Base-by-base conservation (phyloP, 2,797 vertebrate genomes). In the Distichodus sexfasciatus region DNA sequence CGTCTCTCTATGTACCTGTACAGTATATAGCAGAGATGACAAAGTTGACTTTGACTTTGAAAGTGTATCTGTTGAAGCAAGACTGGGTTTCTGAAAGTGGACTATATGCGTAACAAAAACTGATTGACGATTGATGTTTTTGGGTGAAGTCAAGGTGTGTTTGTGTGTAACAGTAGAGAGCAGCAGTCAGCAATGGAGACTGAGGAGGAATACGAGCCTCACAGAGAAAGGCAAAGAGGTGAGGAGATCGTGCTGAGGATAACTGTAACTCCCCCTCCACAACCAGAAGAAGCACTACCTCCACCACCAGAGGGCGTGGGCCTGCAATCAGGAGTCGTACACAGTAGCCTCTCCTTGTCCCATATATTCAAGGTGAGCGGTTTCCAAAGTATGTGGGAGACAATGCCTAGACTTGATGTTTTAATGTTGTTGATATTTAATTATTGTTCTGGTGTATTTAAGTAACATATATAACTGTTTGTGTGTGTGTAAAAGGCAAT, bases 401-500 rank as follows among this genome's bases (percentile, higher is more conserved):
- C n/a, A n/a, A n/a, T n/a, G n/a, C n/a, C n/a, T n/a, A n/a, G n/a
- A n/a, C n/a, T n/a, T n/a, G n/a, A n/a, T n/a, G n/a, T n/a, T n/a
- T n/a, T n/a, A n/a, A n/a, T n/a, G n/a, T n/a, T n/a, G n/a, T n/a
- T n/a, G n/a, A n/a, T n/a, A n/a, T n/a, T n/a, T n/a, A n/a, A n/a
- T n/a, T n/a, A n/a, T n/a, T n/a, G n/a, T n/a, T 3, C 38, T 60
- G 58, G 28, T 21, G 28, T 41, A 23, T 58, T 4, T 40, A 21
- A 19, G 26, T 43, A n/a, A n/a, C n/a, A n/a, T n/a, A n/a, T n/a
- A 26, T 43, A 4, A 43, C 14, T 68, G 43, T 51, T 9, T 61
- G 26, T 72, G n/a, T 48, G 19, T 57, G 50, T 68, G 21, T 17
- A 44, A 28, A 15, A 80, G 78, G 40, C 51, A 24, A 63, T 80